These are phyloP conservation scores for Chamaetylas fuelleborni DNA, from an alignment of 2,113 vertebrate genomes.

Conservation along the genomic window DNA sequence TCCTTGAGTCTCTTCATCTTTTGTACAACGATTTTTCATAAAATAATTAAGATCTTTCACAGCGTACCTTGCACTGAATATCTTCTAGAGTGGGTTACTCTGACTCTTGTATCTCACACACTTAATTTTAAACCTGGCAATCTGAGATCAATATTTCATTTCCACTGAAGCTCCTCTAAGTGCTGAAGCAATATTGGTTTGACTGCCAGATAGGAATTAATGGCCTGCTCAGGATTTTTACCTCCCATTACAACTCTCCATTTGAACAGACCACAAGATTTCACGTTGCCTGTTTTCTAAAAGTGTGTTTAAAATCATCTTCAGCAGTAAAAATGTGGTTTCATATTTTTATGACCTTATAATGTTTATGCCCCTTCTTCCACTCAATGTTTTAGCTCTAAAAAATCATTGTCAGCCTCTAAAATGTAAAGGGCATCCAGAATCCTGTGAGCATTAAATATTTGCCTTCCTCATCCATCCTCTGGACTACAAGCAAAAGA, in stretches of 20 bases:
- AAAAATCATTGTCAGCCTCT: not conserved
- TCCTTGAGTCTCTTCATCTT: not conserved
- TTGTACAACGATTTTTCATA: not conserved
- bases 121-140: not conserved
- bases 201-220: not conserved
- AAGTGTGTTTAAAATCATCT: not conserved
- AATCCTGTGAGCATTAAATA: not conserved
- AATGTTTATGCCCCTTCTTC: not conserved
- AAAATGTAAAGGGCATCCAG: not conserved
- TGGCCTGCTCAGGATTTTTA: not conserved
- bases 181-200: not conserved
- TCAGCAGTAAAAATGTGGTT: not conserved
- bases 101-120: not conserved
- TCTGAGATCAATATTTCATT: not conserved
- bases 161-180: not conserved
- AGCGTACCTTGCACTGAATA: not conserved
- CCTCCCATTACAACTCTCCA: not conserved
- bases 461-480: not conserved
- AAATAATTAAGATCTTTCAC: not conserved
- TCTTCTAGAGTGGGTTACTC: not conserved
- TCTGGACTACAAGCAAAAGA: not conserved
- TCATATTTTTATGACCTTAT: not conserved
- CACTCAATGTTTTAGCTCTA: not conserved
- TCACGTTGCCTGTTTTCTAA: not conserved
- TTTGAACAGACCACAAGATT: not conserved